phyloP scores from a whole-genome alignment of 2,797 vertebrate genomes.

The Lepidocolaptes lacrymiger region DNA sequence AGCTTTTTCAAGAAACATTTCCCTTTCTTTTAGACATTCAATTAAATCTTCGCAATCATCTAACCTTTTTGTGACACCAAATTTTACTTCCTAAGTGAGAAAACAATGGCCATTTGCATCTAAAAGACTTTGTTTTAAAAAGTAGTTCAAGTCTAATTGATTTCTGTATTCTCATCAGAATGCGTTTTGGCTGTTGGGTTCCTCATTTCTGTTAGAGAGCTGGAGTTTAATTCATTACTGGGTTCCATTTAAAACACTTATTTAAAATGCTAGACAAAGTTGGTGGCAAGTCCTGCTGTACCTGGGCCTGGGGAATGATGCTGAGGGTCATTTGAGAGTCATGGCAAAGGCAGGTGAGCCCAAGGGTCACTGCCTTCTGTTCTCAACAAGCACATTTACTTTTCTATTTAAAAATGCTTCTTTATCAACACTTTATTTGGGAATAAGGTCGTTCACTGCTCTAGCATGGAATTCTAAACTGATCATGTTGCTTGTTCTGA shows the following conservation, averaged over 20 bases:
- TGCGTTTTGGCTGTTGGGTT: constrained; percentile 54
- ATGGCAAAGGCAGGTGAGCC: background rate
- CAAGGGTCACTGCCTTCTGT: background rate
- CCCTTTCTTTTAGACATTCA: constrained; percentile 77
- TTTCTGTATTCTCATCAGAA: constrained; percentile 61
- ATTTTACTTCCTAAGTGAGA: constrained; percentile 75
- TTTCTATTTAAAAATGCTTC: background rate
- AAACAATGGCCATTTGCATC: constrained; percentile 82
- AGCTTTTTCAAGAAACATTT: constrained; percentile 74
- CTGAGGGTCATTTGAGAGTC: background rate
- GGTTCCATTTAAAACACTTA: constrained; percentile 57
- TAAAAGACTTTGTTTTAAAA: constrained; percentile 78
- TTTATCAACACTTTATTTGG: background rate
- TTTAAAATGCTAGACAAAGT: constrained; percentile 11
- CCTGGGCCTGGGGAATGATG: background rate
- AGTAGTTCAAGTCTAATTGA: constrained; percentile 76
- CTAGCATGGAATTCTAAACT: background rate
- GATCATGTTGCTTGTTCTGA: background rate
- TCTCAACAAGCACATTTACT: background rate
- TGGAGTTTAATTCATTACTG: constrained; percentile 52
- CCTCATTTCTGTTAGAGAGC: constrained; percentile 23
- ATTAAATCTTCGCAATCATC: constrained; percentile 81
- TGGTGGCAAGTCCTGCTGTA: background rate
- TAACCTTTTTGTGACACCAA: constrained; percentile 75
- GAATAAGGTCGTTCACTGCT: background rate